Percentiles rank a stretch among this genome's conserved stretches.
These are phyloP conservation scores for Venustaconcha ellipsiformis DNA, from an alignment of 1,140 invertebrate species.

Conservation along the genomic window DNA sequence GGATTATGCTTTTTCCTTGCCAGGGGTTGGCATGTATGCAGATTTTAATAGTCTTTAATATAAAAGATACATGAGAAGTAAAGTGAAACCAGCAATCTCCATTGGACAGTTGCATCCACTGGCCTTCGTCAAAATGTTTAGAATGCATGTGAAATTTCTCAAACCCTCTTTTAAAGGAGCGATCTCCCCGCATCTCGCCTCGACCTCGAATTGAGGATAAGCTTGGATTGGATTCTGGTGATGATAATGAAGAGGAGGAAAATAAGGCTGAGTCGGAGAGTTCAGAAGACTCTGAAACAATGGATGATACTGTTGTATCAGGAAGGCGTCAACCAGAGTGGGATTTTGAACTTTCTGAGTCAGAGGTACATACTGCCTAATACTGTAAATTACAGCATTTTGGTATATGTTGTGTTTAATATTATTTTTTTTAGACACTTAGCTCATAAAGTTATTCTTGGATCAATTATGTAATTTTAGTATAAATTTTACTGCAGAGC, in stretches of 20 bases:
- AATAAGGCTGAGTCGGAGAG: slow-evolving; percentile 16
- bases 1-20: no score
- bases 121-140: no score
- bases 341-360: slow-evolving; percentile 21
- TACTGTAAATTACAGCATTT: neutral
- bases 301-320: slow-evolving; percentile 47
- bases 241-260: slow-evolving; percentile 35
- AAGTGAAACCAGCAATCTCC: no score
- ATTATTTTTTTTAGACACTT: no score
- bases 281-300: slow-evolving; percentile 36
- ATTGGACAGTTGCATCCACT: no score
- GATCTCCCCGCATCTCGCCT: slow-evolving; percentile 34
- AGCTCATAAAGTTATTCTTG: no score
- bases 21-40: no score
- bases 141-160: neutral
- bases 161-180: slow-evolving; percentile 16
- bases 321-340: slow-evolving; percentile 23
- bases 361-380: slow-evolving; percentile 4
- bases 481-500: no score
- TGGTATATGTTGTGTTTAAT: neutral
- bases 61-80: no score
- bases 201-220: slow-evolving; percentile 62
- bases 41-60: no score
- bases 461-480: no score
- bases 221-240: slow-evolving; percentile 53